Evolutionary conservation across 2,888 invertebrate species (phyloP), one percentile per base, ranked within the genome.

Genomic region (Platypus cylindrus): DNA sequence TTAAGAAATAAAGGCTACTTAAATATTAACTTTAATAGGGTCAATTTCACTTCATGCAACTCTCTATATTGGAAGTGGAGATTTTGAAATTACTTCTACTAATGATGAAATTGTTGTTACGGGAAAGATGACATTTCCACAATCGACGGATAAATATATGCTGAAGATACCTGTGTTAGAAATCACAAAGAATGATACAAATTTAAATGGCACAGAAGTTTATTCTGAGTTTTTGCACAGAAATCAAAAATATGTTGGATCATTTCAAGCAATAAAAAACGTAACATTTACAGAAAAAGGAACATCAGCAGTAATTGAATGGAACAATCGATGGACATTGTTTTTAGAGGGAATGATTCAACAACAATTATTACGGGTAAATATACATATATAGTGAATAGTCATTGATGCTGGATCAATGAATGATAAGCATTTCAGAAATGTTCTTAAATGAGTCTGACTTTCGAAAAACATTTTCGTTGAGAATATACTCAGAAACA

Each of bases 281-380:
- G 32, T 60, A 13, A 48, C 38, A 5, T 35, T 60, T 11, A 45
- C 50, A 1, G 61, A 65, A 38, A 52, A 64, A 45, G 61, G 59
- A 51, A 54, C 56, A 3, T 33, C 51, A 3, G 46, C 48, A 17
- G 44, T 40, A 3, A 44, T 51, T 18, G 46, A 55, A 33, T 56
- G 56, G 51, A 51, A 53, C 30, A 49, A 50, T 11, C 84, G 86
- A 61, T 93, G 90, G 89, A 77, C 84, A 5, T 72, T 83, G 3
- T 87, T 87, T 59, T 72, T 93, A 64, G 91, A 93, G 62, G 81
- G 82, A 20, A 79, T 93, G 76, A 66, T 93, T 9, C 91, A 93
- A 60, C 73, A 84, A 49, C 48, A 48, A 9, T 75, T 89, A 30
- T 56, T 87, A 16, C 72, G 75, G 16, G 67, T 34, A 29, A 18